A percentile compares a stretch with the other conserved stretches of the same genome.
Conservation (phyloP, 2,113 vertebrate species). For the Psammodynastes pulverulentus region DNA sequence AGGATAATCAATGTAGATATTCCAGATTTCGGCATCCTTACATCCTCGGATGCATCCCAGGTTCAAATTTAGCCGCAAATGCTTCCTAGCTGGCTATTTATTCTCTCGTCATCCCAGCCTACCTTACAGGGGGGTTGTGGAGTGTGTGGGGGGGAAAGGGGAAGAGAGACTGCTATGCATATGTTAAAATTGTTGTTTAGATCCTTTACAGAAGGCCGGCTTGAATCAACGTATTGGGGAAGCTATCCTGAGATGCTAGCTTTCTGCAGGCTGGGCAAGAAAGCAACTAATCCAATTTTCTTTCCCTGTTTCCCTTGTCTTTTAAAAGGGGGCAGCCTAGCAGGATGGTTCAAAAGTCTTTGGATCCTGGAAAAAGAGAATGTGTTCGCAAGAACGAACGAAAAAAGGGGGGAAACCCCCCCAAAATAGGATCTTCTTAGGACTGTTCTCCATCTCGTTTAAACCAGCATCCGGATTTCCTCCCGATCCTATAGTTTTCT, state of each 20-base stretch:
- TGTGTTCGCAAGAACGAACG: too few species aligned
- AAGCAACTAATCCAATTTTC: background rate
- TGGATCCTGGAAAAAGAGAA: background rate
- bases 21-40: background rate
- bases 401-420: background rate
- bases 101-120: background rate
- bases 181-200: background rate
- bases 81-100: background rate
- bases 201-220: background rate
- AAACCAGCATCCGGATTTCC: background rate
- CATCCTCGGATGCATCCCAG: background rate
- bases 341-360: background rate
- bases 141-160: background rate
- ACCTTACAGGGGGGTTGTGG: background rate
- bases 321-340: background rate
- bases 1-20: background rate
- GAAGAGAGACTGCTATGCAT: background rate
- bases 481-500: background rate
- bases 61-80: background rate
- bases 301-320: fast-evolving
- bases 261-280: background rate
- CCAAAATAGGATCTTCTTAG: background rate
- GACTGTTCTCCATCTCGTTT: background rate
- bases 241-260: background rate
- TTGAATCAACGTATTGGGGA: background rate